Conservation (phyloP, 2,113 vertebrate species). For the Ictalurus punctatus region DNA sequence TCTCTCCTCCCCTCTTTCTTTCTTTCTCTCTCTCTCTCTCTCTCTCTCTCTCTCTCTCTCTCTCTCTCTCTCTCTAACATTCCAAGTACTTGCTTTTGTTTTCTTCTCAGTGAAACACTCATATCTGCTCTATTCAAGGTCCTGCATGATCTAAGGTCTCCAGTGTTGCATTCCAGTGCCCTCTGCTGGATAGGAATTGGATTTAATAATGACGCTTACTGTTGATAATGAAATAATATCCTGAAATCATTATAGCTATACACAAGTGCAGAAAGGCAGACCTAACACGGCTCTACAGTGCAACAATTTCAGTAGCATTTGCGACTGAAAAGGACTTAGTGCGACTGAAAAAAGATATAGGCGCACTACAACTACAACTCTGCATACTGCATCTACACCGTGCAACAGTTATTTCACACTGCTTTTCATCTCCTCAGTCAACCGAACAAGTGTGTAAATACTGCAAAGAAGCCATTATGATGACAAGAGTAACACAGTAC, state of each 20-base stretch:
- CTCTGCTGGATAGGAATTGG: constrained; percentile 21
- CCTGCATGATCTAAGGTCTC: not conserved
- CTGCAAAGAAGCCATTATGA: too few species aligned
- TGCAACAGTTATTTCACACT: too few species aligned
- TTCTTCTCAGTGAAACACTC: not conserved
- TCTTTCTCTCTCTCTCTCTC: not conserved
- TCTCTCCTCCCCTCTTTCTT: not conserved
- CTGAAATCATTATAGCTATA: not conserved
- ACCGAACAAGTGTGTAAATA: too few species aligned
- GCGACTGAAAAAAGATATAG: too few species aligned
- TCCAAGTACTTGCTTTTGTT: constrained; percentile 19
- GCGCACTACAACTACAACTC: too few species aligned
- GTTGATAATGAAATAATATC: not conserved
- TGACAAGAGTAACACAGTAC: too few species aligned
- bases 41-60: not conserved
- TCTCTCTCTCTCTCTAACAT: not conserved
- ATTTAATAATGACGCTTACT: not conserved
- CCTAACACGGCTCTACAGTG: not conserved
- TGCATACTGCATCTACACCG: too few species aligned
- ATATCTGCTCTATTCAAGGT: not conserved
- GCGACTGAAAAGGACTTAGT: too few species aligned
- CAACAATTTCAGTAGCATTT: too few species aligned
- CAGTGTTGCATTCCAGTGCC: constrained; percentile 12
- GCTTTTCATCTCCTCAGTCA: too few species aligned
- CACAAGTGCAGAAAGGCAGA: not conserved